A percentile compares a stretch with the other conserved stretches of the same genome.
Conservation (phyloP, 2,113 vertebrate genomes). For the Thamnophis sirtalis region DNA sequence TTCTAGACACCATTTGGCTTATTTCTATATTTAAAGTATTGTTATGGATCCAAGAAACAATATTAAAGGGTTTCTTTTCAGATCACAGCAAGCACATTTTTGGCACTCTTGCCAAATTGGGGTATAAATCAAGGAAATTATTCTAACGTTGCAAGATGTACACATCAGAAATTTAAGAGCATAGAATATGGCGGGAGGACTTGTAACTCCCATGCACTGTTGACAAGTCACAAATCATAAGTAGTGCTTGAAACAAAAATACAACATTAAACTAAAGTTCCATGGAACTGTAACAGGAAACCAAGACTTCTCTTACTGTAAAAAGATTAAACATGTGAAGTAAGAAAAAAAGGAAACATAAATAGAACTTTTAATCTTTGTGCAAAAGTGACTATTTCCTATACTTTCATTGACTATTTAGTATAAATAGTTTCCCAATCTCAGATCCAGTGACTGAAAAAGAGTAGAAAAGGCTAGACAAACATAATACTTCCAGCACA, state of each 20-base stretch:
- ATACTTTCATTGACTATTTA: background rate
- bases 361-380: background rate
- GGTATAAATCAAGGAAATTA: background rate
- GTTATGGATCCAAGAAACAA: background rate
- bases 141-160: background rate
- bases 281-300: background rate
- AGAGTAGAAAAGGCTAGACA: background rate
- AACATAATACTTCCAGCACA: background rate
- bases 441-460: background rate
- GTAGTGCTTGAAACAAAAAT: background rate
- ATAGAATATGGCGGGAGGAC: background rate
- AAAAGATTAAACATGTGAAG: background rate
- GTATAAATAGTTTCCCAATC: background rate
- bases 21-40: conserved; percentile 25
- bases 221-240: background rate
- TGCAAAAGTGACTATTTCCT: background rate
- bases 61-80: background rate
- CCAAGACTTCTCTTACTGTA: background rate
- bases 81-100: background rate
- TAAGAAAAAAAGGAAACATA: background rate
- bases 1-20: background rate
- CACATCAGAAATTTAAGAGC: conserved; percentile 11
- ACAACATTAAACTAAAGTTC: background rate
- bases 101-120: background rate
- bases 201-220: background rate